Base-by-base conservation (phyloP, 2,113 vertebrate genomes). In the Grantiella picta region DNA sequence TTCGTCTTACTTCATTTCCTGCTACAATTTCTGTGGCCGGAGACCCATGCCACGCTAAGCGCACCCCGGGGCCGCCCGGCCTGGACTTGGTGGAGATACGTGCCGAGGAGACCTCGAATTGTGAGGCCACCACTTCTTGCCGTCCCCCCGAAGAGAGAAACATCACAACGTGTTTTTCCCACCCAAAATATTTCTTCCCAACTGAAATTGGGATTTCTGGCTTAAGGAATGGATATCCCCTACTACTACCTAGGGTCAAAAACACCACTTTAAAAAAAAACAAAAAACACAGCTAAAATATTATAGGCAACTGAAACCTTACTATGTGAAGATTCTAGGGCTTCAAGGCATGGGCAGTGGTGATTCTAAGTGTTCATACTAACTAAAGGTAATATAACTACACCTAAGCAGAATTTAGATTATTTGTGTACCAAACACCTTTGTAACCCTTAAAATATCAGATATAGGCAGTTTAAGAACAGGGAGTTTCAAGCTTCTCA, bases 161-260 rank as follows among this genome's bases (percentile, higher is more conserved):
- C n/a, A n/a, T n/a, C n/a, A n/a, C n/a, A n/a, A n/a, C n/a, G 1
- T 10, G 1, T 12, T 71, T 66, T 57, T 83, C 25, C 4, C 11
- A 36, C 10, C 1, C 13, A 33, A 35, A 80, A 54, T 1, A 23
- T 65, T 77, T 81, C 27, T 59, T 69, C 9, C 9, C 13, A 8
- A 7, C 12, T 52, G 54, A 38, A 69, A 42, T 42, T 23, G 36
- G 14, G 22, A 69, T 90, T 92, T 81, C 40, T 60, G 16, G 4
- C 15, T 52, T 87, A 54, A 81, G 53, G n/a, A 60, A 68, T 52
- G 8, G 6, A 59, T 52, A 8, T 35, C 4, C 2, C 2, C 13
- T 65, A 9, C 3, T 0, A 1, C 10, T 70, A n/a, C 15, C 5
- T 63, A 25, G 3, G 1, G 20, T 9, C 15, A 71, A 71, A 92